Evolutionary conservation across 2,113 vertebrate genomes (phyloP).

Genomic region (Leptocoma aspasia): DNA sequence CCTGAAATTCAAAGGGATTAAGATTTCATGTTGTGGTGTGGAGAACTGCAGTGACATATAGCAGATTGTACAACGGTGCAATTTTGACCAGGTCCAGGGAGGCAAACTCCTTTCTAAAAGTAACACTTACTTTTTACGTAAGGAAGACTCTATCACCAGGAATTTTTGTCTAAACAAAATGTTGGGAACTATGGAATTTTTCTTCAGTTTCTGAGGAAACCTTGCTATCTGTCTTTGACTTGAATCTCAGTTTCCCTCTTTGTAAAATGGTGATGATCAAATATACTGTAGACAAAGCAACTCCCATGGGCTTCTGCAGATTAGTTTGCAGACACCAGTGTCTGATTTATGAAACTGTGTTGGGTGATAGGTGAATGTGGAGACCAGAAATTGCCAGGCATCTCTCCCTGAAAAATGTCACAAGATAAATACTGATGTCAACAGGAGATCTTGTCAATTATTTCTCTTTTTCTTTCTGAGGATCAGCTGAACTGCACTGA

Average conservation of each 20-base stretch:
- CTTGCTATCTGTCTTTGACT: background rate
- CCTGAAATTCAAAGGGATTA: conserved; percentile 38
- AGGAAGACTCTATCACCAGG: background rate
- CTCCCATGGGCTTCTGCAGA: background rate
- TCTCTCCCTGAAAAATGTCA: background rate
- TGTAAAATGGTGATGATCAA: background rate
- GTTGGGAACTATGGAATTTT: background rate
- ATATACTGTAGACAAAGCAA: background rate
- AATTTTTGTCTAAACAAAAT: background rate
- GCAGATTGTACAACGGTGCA: background rate
- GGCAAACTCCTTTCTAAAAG: background rate
- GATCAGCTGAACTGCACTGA: background rate
- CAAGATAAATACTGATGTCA: background rate
- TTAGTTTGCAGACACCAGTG: background rate
- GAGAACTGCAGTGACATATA: background rate
- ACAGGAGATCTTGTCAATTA: background rate
- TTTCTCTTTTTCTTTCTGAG: background rate
- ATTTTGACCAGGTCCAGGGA: background rate
- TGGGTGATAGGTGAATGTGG: background rate
- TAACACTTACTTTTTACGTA: background rate
- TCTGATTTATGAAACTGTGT: background rate
- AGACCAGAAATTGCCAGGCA: background rate
- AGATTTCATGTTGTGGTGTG: conserved; percentile 7
- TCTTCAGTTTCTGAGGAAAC: background rate
- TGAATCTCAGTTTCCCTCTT: background rate